A percentile compares a stretch with the other conserved stretches of the same genome.
These are phyloP conservation scores for Rhynchomys soricoides DNA, from an alignment of 2,113 vertebrate genomes.

Conservation along the genomic window DNA sequence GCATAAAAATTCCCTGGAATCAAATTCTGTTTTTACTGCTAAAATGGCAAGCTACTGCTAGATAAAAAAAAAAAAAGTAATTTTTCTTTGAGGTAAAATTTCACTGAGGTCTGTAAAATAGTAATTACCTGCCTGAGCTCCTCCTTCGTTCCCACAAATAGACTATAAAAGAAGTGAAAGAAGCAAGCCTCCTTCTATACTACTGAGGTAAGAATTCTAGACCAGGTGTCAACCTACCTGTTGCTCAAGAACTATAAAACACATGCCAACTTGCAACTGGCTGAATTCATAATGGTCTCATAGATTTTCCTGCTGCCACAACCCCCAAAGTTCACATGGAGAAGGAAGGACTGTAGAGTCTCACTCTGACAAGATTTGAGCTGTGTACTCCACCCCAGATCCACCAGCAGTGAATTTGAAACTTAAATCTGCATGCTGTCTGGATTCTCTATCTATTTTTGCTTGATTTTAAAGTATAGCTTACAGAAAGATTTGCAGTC, in stretches of 20 bases:
- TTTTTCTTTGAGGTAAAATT: not conserved
- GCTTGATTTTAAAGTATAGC: slow-evolving; percentile 5
- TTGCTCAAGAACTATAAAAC: not conserved
- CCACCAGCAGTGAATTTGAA: not conserved
- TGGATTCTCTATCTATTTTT: not conserved
- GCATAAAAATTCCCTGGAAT: not conserved
- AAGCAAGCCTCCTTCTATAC: not conserved
- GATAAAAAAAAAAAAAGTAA: not conserved
- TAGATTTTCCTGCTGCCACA: not conserved
- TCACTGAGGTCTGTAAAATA: not conserved
- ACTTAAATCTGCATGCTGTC: not conserved
- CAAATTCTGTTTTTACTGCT: not conserved
- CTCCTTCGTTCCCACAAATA: not conserved
- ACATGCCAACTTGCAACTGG: not conserved
- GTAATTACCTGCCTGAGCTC: not conserved
- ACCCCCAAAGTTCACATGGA: not conserved
- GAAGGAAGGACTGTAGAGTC: not conserved
- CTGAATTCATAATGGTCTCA: not conserved
- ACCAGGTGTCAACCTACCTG: not conserved
- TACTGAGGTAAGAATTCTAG: not conserved
- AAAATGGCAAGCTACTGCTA: not conserved
- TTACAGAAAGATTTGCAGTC: not conserved
- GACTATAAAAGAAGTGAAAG: not conserved
- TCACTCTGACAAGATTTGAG: not conserved
- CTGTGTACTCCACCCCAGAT: not conserved